These are phyloP conservation scores for Cyclopterus lumpus DNA, from an alignment of 2,797 vertebrate species.

Conservation along the genomic window DNA sequence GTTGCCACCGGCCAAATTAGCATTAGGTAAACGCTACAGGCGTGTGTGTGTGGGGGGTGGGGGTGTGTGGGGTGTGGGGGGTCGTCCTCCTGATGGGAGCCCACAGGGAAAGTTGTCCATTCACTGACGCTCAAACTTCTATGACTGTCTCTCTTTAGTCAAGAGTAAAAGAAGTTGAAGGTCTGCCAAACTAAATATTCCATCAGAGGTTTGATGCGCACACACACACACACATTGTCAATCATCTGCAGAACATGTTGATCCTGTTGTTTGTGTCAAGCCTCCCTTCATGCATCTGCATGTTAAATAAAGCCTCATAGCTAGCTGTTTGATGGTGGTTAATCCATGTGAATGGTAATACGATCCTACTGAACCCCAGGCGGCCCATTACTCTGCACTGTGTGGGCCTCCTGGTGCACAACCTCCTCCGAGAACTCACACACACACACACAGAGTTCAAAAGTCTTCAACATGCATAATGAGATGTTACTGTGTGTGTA, in stretches of 20 bases:
- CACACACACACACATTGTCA: not conserved
- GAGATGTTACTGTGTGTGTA: slow-evolving; percentile 2
- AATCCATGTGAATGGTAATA: slow-evolving; percentile 24
- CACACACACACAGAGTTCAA: not conserved
- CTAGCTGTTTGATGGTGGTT: slow-evolving; percentile 20
- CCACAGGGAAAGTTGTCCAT: slow-evolving; percentile 30
- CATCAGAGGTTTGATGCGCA: not conserved
- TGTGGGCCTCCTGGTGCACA: slow-evolving; percentile 15
- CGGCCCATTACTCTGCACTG: slow-evolving; percentile 19
- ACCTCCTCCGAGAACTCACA: not conserved
- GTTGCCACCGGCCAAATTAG: slow-evolving; percentile 59
- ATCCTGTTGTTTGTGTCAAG: not conserved
- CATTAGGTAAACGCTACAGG: slow-evolving; percentile 50
- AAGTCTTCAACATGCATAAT: slow-evolving; percentile 11
- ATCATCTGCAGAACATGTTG: not conserved
- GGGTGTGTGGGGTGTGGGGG: not conserved
- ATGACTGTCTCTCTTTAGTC: not conserved
- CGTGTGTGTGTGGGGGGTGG: slow-evolving; percentile 5
- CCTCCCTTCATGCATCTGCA: slow-evolving; percentile 5
- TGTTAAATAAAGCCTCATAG: slow-evolving; percentile 20
- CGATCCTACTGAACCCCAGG: slow-evolving; percentile 26
- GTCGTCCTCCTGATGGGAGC: slow-evolving; percentile 14
- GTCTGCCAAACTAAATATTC: not conserved
- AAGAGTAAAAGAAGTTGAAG: not conserved
- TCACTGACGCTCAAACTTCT: not conserved